Evolutionary conservation across 2,113 vertebrate genomes (phyloP).

Genomic region (Cacatua alba): DNA sequence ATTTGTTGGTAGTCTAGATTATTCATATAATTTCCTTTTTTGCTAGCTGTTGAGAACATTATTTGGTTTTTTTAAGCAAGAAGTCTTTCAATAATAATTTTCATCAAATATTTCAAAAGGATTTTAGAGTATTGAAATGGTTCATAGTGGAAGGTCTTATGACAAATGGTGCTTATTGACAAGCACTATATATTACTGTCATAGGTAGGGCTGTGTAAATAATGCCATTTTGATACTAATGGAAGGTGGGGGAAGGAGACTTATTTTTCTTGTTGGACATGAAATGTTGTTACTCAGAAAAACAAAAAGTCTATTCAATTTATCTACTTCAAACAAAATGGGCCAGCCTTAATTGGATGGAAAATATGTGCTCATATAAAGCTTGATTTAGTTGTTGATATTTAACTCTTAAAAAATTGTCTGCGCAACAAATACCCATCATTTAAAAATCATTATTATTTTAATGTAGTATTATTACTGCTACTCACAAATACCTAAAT

Average conservation of each 20-base stretch:
- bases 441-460: not conserved
- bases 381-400: not conserved
- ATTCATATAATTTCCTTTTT: not conserved
- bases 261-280: not conserved
- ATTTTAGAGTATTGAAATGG: not conserved
- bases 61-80: not conserved
- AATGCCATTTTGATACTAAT: not conserved
- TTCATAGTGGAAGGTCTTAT: not conserved
- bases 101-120: not conserved
- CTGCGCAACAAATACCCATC: not conserved
- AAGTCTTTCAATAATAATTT: not conserved
- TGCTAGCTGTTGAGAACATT: not conserved
- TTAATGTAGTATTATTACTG: not conserved
- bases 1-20: not conserved
- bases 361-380: not conserved
- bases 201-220: not conserved
- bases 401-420: not conserved
- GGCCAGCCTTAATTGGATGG: not conserved
- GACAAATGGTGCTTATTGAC: not conserved
- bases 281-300: not conserved
- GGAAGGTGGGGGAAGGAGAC: not conserved
- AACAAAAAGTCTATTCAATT: not conserved
- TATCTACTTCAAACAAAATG: not conserved
- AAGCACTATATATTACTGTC: not conserved
- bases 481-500: not conserved